Evolutionary conservation across 23 tunicate species (phyloP).

Genomic region (Styela plicata): DNA sequence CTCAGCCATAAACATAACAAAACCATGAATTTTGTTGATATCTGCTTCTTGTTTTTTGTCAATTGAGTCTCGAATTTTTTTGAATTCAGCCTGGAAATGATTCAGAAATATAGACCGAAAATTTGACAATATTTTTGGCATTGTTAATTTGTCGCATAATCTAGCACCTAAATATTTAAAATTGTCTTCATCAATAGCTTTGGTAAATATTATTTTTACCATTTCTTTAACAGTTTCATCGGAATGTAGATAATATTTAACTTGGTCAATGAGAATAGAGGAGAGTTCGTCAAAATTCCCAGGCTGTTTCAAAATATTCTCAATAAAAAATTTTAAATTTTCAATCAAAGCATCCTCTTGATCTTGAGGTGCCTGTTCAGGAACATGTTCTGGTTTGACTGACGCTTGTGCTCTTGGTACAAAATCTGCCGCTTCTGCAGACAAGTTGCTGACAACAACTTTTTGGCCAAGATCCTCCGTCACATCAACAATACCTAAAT

Average conservation of each 20-base stretch:
- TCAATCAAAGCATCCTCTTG: background rate
- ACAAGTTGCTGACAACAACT: slow-evolving; percentile 23
- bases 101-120: slow-evolving; percentile 49
- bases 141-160: slow-evolving; percentile 50
- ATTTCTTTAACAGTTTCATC: slow-evolving; percentile 18
- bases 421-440: slow-evolving; percentile 13
- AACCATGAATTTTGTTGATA: slow-evolving; percentile 25
- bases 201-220: slow-evolving; percentile 13
- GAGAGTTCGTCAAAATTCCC: slow-evolving; percentile 18
- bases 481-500: slow-evolving; percentile 33
- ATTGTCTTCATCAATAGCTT: slow-evolving; percentile 31
- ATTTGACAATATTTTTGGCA: slow-evolving; percentile 26
- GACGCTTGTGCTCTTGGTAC: slow-evolving; percentile 1
- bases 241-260: background rate
- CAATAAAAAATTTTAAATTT: background rate
- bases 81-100: slow-evolving; percentile 60
- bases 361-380: slow-evolving; percentile 9
- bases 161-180: slow-evolving; percentile 67
- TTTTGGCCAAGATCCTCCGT: background rate
- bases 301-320: background rate
- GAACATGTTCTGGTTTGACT: background rate
- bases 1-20: slow-evolving; percentile 23
- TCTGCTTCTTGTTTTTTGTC: slow-evolving; percentile 14
- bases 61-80: slow-evolving; percentile 39
- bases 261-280: background rate